Evolutionary conservation across 2,888 invertebrate species (phyloP), one percentile per base, ranked within the genome.

Genomic region (Troides oblongomaculatus): DNA sequence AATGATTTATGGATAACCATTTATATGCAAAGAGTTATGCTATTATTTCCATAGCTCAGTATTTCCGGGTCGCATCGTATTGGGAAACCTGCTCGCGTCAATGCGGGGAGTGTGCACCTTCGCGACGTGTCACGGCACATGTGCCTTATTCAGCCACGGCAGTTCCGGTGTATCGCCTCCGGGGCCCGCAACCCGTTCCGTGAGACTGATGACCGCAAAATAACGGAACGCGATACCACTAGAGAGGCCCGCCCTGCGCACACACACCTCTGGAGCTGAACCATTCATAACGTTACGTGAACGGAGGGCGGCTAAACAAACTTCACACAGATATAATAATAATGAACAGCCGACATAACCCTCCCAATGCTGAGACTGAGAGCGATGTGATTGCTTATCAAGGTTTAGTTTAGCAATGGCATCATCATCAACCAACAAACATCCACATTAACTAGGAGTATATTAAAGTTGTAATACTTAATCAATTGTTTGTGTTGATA

Each of bases 121-220:
- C 39, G n/a, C 62, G 62, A 74, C 74, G 78, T 77, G 73, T 78
- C 79, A 81, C 81, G 82, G 74, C 74, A 70, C 72, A 72, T 81
- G 83, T 79, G 83, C 85, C 85, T 81, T 82, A 86, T 84, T 84
- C 81, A 82, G 80, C 76, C 66, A 76, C 83, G 83, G 83, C 84
- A 87, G 89, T 89, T 89, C 89, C 89, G 89, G 87, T 84, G 85
- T 80, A 81, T 80, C 83, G 85, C 84, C 85, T 82, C 79, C 80
- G 83, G 84, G 83, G 83, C 82, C 84, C 84, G 78, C 81, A 82
- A 83, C 86, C 83, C 84, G 86, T 84, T 86, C 81, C 77, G 78
- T 50, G 83, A 84, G 87, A 86, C 86, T 88, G 90, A 87, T 87
- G 89, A 90, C 90, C 90, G 90, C 86, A 87, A 88, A 82, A 83